Conservation (phyloP, 1,140 invertebrate species). For the Phortica variegata region DNA sequence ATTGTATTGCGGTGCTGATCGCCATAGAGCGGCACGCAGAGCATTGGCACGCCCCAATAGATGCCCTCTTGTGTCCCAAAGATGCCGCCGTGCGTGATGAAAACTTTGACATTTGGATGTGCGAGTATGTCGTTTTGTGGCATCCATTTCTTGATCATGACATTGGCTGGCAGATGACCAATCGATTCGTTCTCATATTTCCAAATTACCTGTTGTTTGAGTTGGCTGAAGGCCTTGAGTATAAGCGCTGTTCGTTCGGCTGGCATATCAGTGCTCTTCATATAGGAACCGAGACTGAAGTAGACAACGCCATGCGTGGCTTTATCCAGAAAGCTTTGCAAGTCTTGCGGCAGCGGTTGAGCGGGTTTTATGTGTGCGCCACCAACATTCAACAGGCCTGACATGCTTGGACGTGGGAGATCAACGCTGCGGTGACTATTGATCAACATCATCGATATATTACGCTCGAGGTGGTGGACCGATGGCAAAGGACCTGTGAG, state of each 20-base stretch:
- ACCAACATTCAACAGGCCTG: slow-evolving; percentile 59
- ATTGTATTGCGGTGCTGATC: slow-evolving; percentile 61
- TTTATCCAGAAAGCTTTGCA: slow-evolving; percentile 59
- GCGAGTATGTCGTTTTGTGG: slow-evolving; percentile 64
- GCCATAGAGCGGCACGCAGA: slow-evolving; percentile 67
- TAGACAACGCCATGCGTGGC: slow-evolving; percentile 62
- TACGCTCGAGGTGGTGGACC: slow-evolving; percentile 59
- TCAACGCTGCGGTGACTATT: slow-evolving; percentile 60
- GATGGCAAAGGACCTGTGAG: slow-evolving; percentile 40
- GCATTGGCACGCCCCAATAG: slow-evolving; percentile 66
- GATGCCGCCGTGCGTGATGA: slow-evolving; percentile 69
- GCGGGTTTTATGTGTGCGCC: slow-evolving; percentile 58
- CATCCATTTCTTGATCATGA: slow-evolving; percentile 66
- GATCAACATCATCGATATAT: slow-evolving; percentile 62
- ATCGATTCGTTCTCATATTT: slow-evolving; percentile 61
- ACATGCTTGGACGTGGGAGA: slow-evolving; percentile 58
- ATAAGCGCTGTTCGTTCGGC: slow-evolving; percentile 49
- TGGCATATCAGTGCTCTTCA: slow-evolving; percentile 60
- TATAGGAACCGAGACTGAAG: slow-evolving; percentile 64
- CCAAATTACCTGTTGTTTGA: slow-evolving; percentile 67
- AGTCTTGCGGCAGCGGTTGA: slow-evolving; percentile 53
- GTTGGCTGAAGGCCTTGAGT: slow-evolving; percentile 60
- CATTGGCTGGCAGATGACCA: slow-evolving; percentile 60
- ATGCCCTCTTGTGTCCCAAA: slow-evolving; percentile 69
- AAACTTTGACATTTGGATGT: slow-evolving; percentile 62